Percentiles rank a stretch among this genome's conserved stretches.
Evolutionary conservation across 2,888 invertebrate species (phyloP).

Genomic region (Metallyticus violacea): DNA sequence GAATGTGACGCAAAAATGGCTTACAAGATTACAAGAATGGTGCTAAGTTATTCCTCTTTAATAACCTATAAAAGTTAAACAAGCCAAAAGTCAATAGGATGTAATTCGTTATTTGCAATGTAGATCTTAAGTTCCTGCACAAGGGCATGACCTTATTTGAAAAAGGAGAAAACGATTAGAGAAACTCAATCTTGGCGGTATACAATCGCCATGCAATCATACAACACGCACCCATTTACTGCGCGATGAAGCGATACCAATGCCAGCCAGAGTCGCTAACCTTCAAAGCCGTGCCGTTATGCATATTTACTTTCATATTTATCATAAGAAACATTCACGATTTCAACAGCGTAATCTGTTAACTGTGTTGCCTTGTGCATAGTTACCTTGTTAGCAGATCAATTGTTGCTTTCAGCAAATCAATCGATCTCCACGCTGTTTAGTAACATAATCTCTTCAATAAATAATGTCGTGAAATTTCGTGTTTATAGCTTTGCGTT

Average conservation of each 20-base stretch:
- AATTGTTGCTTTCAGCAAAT: neutral
- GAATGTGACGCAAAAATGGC: too few species aligned
- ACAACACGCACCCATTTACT: neutral
- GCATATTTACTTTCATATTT: neutral
- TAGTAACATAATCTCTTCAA: too few species aligned
- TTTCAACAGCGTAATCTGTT: neutral
- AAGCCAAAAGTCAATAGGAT: too few species aligned
- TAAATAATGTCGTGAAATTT: too few species aligned
- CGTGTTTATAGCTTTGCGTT: too few species aligned
- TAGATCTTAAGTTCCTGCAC: too few species aligned
- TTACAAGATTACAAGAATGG: too few species aligned
- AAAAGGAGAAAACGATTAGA: neutral
- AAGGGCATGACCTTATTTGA: too few species aligned
- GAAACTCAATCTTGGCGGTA: neutral
- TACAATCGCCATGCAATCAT: neutral
- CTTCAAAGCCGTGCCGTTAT: neutral
- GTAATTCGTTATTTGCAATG: too few species aligned
- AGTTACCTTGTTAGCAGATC: neutral
- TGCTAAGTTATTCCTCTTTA: too few species aligned
- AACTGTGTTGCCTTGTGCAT: neutral
- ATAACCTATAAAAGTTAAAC: too few species aligned
- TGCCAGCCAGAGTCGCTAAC: neutral
- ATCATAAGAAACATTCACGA: neutral
- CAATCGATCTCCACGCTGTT: neutral
- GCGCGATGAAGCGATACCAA: neutral